Conservation (phyloP, 2,797 vertebrate species). For the Phrynocephalus vlangalii region DNA sequence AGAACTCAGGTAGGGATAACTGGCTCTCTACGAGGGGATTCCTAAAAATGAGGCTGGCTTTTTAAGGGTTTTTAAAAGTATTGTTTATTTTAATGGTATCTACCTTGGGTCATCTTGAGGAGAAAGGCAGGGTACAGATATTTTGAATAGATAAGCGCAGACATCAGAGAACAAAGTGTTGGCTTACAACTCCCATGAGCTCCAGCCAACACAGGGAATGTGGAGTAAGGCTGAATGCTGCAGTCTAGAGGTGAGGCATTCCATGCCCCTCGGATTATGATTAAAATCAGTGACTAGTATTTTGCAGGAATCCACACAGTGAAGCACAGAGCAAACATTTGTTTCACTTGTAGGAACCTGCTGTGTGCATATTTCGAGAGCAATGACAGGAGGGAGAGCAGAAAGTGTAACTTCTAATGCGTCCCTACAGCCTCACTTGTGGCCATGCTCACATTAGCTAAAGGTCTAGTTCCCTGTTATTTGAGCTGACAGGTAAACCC, state of each 20-base stretch:
- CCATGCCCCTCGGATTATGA: background rate
- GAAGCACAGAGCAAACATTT: constrained; percentile 2
- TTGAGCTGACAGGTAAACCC: constrained; percentile 45
- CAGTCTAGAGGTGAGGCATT: background rate
- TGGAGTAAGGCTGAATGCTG: background rate
- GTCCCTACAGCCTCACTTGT: constrained; percentile 41
- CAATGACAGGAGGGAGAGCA: constrained; percentile 12
- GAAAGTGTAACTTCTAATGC: constrained; percentile 30
- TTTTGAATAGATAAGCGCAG: too few relatives aligned
- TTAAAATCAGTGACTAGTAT: background rate
- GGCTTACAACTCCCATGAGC: background rate
- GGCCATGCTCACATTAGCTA: background rate
- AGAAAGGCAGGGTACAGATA: too few relatives aligned
- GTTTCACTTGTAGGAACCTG: constrained; percentile 34
- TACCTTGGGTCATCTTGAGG: too few relatives aligned
- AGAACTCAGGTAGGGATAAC: too few relatives aligned
- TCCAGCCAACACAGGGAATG: background rate
- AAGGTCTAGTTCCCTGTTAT: background rate
- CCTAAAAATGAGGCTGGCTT: too few relatives aligned
- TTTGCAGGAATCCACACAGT: constrained; percentile 35
- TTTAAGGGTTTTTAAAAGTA: too few relatives aligned
- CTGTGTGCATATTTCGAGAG: constrained; percentile 26
- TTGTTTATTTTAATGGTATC: too few relatives aligned
- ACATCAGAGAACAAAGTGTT: too few relatives aligned
- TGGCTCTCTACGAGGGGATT: too few relatives aligned